Evolutionary conservation across 2,888 invertebrate species (phyloP).

Genomic region (Volucella bombylans): DNA sequence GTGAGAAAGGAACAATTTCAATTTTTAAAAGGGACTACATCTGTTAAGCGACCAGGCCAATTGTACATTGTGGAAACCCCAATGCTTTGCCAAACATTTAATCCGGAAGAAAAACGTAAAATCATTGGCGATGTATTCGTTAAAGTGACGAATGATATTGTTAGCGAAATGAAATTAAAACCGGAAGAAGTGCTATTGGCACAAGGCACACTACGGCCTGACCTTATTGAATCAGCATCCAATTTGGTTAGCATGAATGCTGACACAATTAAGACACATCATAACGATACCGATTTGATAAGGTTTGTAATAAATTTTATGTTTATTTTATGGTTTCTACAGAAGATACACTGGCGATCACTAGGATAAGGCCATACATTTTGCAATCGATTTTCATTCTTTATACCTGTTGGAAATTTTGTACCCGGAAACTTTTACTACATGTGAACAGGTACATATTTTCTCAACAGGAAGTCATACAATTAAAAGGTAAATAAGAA

Average conservation of each 20-base stretch:
- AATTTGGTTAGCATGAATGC: constrained; percentile 92
- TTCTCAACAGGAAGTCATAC: no score
- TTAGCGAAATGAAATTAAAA: constrained; percentile 92
- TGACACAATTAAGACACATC: constrained; percentile 99
- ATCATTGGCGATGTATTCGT: constrained; percentile 99
- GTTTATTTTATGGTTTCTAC: neutral
- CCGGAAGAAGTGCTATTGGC: constrained; percentile 96
- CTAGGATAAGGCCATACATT: no score
- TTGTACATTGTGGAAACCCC: constrained; percentile 86
- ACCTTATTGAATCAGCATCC: constrained; percentile 98
- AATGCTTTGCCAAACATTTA: constrained; percentile 91
- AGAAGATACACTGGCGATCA: no score
- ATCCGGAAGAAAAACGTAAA: constrained; percentile 98
- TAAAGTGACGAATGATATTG: constrained; percentile 94
- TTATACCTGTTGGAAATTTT: no score
- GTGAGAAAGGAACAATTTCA: constrained; percentile 88
- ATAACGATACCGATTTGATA: constrained; percentile 98
- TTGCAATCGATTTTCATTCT: no score
- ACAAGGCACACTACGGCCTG: constrained; percentile 98
- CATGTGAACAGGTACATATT: no score
- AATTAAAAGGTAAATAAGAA: no score
- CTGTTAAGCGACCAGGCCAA: constrained; percentile 86
- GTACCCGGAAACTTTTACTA: no score
- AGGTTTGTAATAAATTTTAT: constrained; percentile 83
- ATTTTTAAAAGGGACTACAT: constrained; percentile 92